Percentiles rank a stretch among this genome's conserved stretches.
Evolutionary conservation across 2,888 invertebrate species (phyloP).

Genomic region (Mechanitis messenoides): DNA sequence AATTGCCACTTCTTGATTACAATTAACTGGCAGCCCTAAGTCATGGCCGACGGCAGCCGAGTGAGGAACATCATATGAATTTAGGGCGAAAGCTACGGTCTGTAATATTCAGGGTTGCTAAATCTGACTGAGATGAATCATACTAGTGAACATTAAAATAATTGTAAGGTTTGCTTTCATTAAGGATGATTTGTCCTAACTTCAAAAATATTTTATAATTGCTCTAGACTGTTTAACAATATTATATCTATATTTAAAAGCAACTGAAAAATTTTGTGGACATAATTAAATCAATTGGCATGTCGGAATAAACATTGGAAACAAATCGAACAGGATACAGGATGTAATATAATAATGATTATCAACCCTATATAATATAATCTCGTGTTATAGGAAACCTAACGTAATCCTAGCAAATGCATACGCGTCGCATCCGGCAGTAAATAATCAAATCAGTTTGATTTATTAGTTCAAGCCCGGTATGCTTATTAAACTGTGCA

Average conservation of each 20-base stretch:
- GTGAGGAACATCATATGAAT: constrained; percentile 46
- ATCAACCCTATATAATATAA: constrained; percentile 31
- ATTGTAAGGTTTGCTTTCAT: too few relatives aligned
- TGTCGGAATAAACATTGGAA: neutral
- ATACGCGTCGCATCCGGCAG: constrained; percentile 39
- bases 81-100: constrained; percentile 34
- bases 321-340: neutral
- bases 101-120: constrained; percentile 26
- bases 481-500: constrained; percentile 61
- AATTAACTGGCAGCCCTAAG: constrained; percentile 50
- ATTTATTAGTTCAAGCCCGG: constrained; percentile 61
- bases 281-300: too few relatives aligned
- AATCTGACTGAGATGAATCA: constrained; percentile 17
- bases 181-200: too few relatives aligned
- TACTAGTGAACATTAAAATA: constrained; percentile 10
- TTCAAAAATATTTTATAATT: too few relatives aligned
- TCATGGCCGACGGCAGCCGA: constrained; percentile 46
- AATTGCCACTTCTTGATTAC: constrained; percentile 59
- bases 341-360: neutral
- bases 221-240: too few relatives aligned
- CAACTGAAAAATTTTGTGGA: too few relatives aligned
- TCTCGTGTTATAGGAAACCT: constrained; percentile 29
- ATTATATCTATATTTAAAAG: too few relatives aligned
- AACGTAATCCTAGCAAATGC: constrained; percentile 43
- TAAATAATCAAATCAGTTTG: constrained; percentile 68